These are phyloP conservation scores for Oreocharis arfaki DNA, from an alignment of 2,113 vertebrate genomes.

Conservation along the genomic window DNA sequence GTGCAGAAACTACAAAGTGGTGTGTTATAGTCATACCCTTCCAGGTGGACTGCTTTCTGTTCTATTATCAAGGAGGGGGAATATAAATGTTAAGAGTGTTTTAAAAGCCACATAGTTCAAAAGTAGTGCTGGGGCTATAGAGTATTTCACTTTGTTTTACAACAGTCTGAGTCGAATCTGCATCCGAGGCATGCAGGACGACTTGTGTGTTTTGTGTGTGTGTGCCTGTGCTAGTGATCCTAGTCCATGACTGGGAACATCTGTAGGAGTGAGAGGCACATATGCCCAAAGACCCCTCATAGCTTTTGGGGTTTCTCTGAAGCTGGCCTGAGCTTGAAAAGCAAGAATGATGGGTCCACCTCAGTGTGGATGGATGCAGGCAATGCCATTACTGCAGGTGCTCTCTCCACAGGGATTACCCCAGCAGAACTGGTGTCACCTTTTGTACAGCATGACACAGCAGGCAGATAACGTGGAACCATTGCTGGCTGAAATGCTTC, in stretches of 20 bases:
- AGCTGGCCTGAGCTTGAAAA: not conserved
- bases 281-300: not conserved
- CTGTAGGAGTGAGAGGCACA: not conserved
- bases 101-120: not conserved
- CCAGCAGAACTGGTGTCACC: not conserved
- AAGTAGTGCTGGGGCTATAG: not conserved
- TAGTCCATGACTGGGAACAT: fast-evolving
- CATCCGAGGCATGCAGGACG: not conserved
- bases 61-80: not conserved
- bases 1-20: not conserved
- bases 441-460: not conserved
- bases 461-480: fast-evolving
- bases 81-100: not conserved
- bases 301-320: not conserved
- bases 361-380: not conserved
- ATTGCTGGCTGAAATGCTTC: not conserved
- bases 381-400: not conserved
- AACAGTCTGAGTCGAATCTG: not conserved
- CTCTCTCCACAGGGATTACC: not conserved
- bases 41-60: not conserved
- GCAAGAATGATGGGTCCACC: not conserved
- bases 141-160: not conserved
- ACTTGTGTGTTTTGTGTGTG: not conserved
- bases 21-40: not conserved
- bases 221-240: not conserved